Conservation (phyloP, 2,797 vertebrate species). For the Chromobotia macracanthus region DNA sequence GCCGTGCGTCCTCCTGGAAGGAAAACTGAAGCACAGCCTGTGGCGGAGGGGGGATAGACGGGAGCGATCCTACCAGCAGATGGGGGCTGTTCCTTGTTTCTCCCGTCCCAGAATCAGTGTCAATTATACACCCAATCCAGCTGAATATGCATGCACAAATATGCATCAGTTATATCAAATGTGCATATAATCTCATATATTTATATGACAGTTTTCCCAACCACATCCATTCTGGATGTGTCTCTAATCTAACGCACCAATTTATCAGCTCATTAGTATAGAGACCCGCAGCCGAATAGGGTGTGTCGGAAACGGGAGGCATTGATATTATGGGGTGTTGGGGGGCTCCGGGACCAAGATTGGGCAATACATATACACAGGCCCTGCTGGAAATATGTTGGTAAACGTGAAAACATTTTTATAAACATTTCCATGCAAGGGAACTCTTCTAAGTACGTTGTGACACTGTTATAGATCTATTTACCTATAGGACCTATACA, state of each 20-base stretch:
- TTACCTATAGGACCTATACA: too few species aligned
- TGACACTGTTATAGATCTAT: too few species aligned
- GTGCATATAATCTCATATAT: background rate
- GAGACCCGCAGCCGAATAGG: background rate
- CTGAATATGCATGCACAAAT: conserved; percentile 68
- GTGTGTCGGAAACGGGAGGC: background rate
- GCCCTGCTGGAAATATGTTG: conserved; percentile 43
- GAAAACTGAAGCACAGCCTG: conserved; percentile 59
- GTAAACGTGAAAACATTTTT: background rate
- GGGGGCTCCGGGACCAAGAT: background rate
- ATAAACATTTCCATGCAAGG: background rate
- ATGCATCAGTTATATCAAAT: conserved; percentile 65
- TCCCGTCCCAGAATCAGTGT: conserved; percentile 75
- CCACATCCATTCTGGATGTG: background rate
- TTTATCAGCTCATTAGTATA: conserved; percentile 8
- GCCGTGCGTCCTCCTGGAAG: conserved; percentile 40
- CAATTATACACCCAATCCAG: conserved; percentile 84
- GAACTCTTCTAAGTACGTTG: too few species aligned
- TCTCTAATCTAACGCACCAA: background rate
- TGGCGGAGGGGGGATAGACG: conserved; percentile 58
- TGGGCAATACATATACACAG: conserved; percentile 38
- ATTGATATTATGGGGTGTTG: background rate
- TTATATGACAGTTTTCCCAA: background rate
- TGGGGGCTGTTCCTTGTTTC: conserved; percentile 83
- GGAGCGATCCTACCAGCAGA: conserved; percentile 81